Evolutionary conservation across 1,140 invertebrate species (phyloP).

Genomic region (Leptopilina clavipes): DNA sequence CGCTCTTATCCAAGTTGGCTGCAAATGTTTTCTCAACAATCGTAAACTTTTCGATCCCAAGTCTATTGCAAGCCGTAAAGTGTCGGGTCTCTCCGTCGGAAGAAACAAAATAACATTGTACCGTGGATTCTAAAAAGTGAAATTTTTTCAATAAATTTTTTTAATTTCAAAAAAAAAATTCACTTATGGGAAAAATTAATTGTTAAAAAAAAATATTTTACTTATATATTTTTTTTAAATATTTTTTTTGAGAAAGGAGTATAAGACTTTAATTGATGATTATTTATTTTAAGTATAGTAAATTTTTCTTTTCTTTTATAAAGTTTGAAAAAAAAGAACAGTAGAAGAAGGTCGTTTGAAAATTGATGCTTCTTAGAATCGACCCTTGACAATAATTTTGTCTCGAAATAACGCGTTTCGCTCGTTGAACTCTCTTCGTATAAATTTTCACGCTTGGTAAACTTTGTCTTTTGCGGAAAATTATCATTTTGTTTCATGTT

Average conservation of each 20-base stretch:
- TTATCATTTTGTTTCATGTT: conserved; percentile 11
- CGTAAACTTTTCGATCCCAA: conserved; percentile 75
- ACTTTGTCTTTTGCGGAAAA: conserved; percentile 9
- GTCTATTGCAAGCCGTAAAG: conserved; percentile 67
- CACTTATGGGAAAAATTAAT: too few relatives aligned
- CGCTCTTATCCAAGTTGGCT: conserved; percentile 81
- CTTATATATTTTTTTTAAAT: too few relatives aligned
- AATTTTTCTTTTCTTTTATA: background rate
- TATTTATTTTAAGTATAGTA: too few relatives aligned
- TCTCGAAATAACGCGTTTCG: background rate
- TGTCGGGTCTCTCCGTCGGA: conserved; percentile 70
- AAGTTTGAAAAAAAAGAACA: background rate
- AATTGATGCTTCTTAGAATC: conserved; percentile 1
- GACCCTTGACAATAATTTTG: conserved; percentile 13
- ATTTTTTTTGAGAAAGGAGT: too few relatives aligned
- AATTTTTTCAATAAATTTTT: background rate
- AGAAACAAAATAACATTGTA: conserved; percentile 75
- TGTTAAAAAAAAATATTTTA: too few relatives aligned
- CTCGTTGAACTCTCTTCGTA: conserved; percentile 15
- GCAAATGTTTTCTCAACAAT: conserved; percentile 79
- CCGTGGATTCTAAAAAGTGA: conserved; percentile 72
- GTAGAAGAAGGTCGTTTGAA: background rate
- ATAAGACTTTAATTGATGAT: too few relatives aligned
- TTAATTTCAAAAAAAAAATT: too few relatives aligned
- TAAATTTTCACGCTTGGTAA: conserved; percentile 20